A percentile compares a stretch with the other conserved stretches of the same genome.
phyloP scores from a whole-genome alignment of 2,797 vertebrate species.

The Lagorchestes hirsutus region DNA sequence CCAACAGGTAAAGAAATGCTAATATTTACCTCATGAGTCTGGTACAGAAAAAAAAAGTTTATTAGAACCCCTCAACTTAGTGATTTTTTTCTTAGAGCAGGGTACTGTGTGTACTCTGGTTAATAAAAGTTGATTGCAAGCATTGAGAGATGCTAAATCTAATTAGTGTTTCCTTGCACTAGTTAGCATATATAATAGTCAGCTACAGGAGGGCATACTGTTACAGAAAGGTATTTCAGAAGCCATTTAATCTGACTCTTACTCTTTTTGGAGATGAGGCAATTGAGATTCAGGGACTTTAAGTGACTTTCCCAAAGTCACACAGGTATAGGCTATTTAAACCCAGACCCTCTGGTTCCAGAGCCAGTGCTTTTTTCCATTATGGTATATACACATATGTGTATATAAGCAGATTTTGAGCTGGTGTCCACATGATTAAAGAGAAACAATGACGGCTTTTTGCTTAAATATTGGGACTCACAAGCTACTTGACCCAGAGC shows the following conservation, averaged over 20 bases:
- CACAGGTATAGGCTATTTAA: not conserved
- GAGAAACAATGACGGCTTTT: constrained; percentile 17
- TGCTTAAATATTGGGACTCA: constrained; percentile 56
- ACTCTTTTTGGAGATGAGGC: not conserved
- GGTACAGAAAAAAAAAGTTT: not conserved
- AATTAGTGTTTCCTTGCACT: not conserved
- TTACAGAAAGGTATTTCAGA: not conserved
- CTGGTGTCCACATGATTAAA: not conserved
- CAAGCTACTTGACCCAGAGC: constrained; percentile 46
- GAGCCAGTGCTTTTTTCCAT: not conserved
- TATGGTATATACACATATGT: too few relatives aligned
- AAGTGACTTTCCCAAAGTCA: not conserved
- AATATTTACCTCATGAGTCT: not conserved
- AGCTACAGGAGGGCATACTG: not conserved
- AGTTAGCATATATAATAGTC: not conserved
- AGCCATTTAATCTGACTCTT: not conserved
- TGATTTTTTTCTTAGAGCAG: not conserved
- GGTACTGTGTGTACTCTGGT: not conserved
- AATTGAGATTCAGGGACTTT: not conserved
- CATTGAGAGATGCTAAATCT: not conserved
- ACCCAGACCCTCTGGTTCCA: not conserved
- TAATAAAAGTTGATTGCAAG: not conserved
- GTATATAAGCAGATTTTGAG: not conserved
- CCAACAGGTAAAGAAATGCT: not conserved
- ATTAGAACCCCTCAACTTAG: not conserved